These are phyloP conservation scores for Typhlichthys eigenmanni DNA, from an alignment of 2,797 vertebrate species.

Conservation along the genomic window DNA sequence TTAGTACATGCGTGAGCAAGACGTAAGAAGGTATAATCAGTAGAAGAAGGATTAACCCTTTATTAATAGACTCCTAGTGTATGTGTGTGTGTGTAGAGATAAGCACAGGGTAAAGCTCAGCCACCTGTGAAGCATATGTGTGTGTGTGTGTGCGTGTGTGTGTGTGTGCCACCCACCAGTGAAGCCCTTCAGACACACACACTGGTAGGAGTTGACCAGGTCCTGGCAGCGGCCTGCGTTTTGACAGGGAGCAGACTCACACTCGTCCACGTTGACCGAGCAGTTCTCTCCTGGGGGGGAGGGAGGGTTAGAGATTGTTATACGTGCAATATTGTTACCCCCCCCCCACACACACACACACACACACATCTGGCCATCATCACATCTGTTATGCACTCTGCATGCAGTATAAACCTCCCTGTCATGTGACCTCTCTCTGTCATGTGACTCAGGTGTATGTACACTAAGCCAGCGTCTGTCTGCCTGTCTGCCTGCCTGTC, in stretches of 20 bases:
- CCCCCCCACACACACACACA: not conserved
- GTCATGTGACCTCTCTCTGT: not conserved
- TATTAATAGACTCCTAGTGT: not conserved
- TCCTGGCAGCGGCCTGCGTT: conserved; percentile 85
- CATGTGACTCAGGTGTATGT: not conserved
- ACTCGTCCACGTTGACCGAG: conserved; percentile 85
- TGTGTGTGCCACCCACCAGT: conserved; percentile 78
- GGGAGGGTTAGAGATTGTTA: not conserved
- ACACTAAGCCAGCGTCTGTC: too few species aligned
- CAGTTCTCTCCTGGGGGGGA: conserved; percentile 83
- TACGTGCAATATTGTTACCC: not conserved
- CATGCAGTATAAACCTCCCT: not conserved
- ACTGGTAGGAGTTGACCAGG: conserved; percentile 81
- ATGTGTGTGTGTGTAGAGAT: conserved; percentile 1
- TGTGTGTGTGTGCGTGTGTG: not conserved
- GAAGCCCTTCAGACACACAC: conserved; percentile 84
- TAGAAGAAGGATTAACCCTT: too few species aligned
- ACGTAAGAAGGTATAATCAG: too few species aligned
- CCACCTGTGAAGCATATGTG: not conserved
- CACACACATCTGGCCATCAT: not conserved
- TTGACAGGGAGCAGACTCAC: conserved; percentile 83
- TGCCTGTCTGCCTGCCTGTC: too few species aligned
- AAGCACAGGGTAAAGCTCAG: too few species aligned
- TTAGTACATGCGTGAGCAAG: too few species aligned
- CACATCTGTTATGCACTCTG: not conserved